Evolutionary conservation across 2,888 invertebrate species (phyloP).

Genomic region (Elysia crispata): DNA sequence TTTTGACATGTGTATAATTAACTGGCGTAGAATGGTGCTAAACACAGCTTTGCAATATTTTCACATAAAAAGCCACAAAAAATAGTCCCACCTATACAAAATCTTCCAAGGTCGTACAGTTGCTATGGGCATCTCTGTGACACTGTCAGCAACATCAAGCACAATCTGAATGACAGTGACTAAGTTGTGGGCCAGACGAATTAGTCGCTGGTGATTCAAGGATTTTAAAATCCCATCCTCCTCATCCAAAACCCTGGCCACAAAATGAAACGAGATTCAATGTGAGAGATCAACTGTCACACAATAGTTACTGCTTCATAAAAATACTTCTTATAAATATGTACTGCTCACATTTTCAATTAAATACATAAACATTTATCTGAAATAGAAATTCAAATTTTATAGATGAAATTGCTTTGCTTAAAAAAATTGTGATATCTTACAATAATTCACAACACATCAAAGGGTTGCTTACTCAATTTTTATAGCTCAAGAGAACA

Average conservation of each 20-base stretch:
- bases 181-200: slow-evolving; percentile 86
- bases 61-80: neutral
- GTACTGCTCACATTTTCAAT: neutral
- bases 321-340: too few relatives aligned
- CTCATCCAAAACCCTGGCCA: slow-evolving; percentile 58
- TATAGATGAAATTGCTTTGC: too few relatives aligned
- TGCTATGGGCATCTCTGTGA: slow-evolving; percentile 83
- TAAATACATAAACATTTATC: too few relatives aligned
- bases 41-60: too few relatives aligned
- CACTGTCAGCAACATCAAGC: slow-evolving; percentile 84
- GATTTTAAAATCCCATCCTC: slow-evolving; percentile 68
- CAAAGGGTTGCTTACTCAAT: too few relatives aligned
- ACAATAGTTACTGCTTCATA: too few relatives aligned
- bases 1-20: neutral
- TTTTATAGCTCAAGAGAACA: too few relatives aligned
- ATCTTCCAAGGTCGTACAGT: slow-evolving; percentile 90
- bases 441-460: too few relatives aligned
- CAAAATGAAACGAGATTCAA: slow-evolving; percentile 22
- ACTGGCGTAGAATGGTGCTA: neutral
- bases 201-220: slow-evolving; percentile 82
- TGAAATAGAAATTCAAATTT: too few relatives aligned
- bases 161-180: slow-evolving; percentile 87
- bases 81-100: slow-evolving; percentile 84
- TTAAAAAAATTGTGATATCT: too few relatives aligned
- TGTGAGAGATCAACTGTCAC: too few relatives aligned